These are phyloP conservation scores for Drosophila prosaltans DNA, from an alignment of 1,140 invertebrate species.

Conservation along the genomic window DNA sequence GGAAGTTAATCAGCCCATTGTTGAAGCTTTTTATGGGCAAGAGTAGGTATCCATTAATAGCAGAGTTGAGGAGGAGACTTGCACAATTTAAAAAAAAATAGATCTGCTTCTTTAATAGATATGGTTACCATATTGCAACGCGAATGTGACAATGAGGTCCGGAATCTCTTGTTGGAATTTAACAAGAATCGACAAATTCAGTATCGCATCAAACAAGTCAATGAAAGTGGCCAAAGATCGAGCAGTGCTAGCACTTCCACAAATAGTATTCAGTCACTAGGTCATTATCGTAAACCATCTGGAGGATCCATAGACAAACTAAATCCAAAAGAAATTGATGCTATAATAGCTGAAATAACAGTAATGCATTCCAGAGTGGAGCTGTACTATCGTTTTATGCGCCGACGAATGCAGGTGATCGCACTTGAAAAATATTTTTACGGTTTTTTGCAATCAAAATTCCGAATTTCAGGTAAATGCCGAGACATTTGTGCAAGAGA, in stretches of 20 bases:
- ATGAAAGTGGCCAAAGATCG: slow-evolving; percentile 84
- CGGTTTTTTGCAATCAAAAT: too few relatives aligned
- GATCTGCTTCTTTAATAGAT: slow-evolving; percentile 88
- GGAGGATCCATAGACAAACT: slow-evolving; percentile 85
- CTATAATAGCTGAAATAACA: slow-evolving; percentile 94
- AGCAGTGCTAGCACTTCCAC: slow-evolving; percentile 51
- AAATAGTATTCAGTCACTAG: slow-evolving; percentile 71
- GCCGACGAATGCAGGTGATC: slow-evolving; percentile 86
- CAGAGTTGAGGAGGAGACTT: too few relatives aligned
- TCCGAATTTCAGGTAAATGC: slow-evolving; percentile 86
- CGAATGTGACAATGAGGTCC: slow-evolving; percentile 92
- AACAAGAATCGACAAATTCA: slow-evolving; percentile 89
- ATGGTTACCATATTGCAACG: slow-evolving; percentile 90
- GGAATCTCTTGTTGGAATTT: slow-evolving; percentile 90
- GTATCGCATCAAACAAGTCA: slow-evolving; percentile 87
- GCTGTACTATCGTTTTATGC: slow-evolving; percentile 95
- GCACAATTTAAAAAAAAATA: background rate
- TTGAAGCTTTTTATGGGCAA: slow-evolving; percentile 96
- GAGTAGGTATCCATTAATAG: slow-evolving; percentile 37
- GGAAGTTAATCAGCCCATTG: slow-evolving; percentile 95
- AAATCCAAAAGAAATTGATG: slow-evolving; percentile 95
- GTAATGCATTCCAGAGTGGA: slow-evolving; percentile 95
- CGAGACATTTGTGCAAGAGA: slow-evolving; percentile 85
- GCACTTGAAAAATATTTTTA: too few relatives aligned
- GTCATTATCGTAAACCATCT: slow-evolving; percentile 79